A percentile compares a stretch with the other conserved stretches of the same genome.
Evolutionary conservation across 2,797 vertebrate species (phyloP).

Genomic region (Austrolebias charrua): DNA sequence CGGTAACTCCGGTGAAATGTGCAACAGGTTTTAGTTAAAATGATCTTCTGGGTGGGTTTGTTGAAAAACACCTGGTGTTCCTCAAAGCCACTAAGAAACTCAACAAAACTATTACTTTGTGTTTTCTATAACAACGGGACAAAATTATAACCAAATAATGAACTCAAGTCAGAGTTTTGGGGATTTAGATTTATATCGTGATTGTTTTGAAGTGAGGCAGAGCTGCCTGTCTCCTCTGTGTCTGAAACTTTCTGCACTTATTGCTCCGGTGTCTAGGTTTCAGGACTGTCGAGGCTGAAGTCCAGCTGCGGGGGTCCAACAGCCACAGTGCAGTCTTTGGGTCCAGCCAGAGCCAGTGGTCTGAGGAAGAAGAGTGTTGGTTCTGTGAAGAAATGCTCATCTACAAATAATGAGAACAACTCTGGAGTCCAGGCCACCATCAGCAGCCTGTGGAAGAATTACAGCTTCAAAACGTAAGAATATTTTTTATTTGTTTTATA

Average conservation of each 20-base stretch:
- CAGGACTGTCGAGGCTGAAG: slow-evolving; percentile 78
- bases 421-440: slow-evolving; percentile 85
- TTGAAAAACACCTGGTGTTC: too few species aligned
- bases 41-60: too few species aligned
- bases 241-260: not conserved
- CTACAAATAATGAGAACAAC: slow-evolving; percentile 83
- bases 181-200: too few species aligned
- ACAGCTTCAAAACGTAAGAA: slow-evolving; percentile 87
- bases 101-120: too few species aligned
- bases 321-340: slow-evolving; percentile 70
- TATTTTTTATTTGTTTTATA: too few species aligned
- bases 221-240: not conserved
- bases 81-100: too few species aligned
- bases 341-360: slow-evolving; percentile 86
- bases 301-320: slow-evolving; percentile 48
- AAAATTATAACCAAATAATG: too few species aligned
- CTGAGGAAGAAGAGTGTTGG: slow-evolving; percentile 79
- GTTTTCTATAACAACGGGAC: too few species aligned
- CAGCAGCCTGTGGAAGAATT: slow-evolving; percentile 89
- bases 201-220: too few species aligned
- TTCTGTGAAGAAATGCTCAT: slow-evolving; percentile 62
- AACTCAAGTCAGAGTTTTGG: too few species aligned
- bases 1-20: too few species aligned
- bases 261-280: slow-evolving; percentile 70
- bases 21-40: too few species aligned